phyloP scores from a whole-genome alignment of 2,888 invertebrate species.

The Nowickia ferox region DNA sequence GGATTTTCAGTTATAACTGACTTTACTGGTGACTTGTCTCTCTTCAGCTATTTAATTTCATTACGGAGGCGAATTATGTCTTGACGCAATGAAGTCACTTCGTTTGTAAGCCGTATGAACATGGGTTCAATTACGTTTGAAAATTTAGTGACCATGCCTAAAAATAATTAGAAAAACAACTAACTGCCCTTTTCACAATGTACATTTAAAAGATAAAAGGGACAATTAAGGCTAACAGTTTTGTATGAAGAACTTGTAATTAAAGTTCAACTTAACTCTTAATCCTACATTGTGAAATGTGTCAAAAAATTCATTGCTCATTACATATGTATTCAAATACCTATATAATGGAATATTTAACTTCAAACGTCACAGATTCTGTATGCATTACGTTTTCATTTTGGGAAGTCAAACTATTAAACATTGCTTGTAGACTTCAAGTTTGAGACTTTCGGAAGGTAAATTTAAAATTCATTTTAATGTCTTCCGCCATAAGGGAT shows the following conservation, averaged over 20 bases:
- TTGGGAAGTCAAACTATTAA: slow-evolving; percentile 25
- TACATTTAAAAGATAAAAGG: no score
- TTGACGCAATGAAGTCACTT: slow-evolving; percentile 23
- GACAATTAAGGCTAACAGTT: no score
- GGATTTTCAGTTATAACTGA: slow-evolving; percentile 13
- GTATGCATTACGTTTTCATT: slow-evolving; percentile 38
- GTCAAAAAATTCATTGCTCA: no score
- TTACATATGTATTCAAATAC: slow-evolving; percentile 11
- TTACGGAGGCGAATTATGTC: slow-evolving; percentile 35
- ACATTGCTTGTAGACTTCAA: slow-evolving; percentile 43
- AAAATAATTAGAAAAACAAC: slow-evolving; percentile 30
- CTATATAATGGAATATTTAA: slow-evolving; percentile 39
- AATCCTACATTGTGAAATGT: no score
- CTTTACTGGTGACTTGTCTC: slow-evolving; percentile 29
- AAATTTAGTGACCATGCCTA: slow-evolving; percentile 12
- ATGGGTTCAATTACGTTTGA: slow-evolving; percentile 54
- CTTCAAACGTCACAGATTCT: slow-evolving; percentile 38
- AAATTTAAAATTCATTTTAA: slow-evolving; percentile 47
- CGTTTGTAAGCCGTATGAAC: slow-evolving; percentile 54
- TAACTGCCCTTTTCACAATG: no score
- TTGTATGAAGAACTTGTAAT: no score
- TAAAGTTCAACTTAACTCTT: no score
- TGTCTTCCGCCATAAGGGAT: slow-evolving; percentile 46
- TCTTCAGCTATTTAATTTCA: slow-evolving; percentile 37
- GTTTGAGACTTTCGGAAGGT: slow-evolving; percentile 31